A percentile compares a stretch with the other conserved stretches of the same genome.
Evolutionary conservation across 1,140 invertebrate species (phyloP).

Genomic region (Helicorthomorpha holstii): DNA sequence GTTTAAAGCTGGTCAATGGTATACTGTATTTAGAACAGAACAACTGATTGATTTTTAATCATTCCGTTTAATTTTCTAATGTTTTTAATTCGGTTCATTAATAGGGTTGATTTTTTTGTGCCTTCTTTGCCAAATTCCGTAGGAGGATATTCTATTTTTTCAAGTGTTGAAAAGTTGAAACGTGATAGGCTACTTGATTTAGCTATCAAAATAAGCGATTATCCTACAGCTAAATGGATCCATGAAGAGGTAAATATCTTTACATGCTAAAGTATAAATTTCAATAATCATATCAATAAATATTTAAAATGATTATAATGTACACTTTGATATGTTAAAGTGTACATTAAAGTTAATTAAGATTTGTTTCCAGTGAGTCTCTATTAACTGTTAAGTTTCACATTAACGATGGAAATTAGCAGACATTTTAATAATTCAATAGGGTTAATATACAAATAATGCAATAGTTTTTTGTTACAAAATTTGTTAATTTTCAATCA

Average conservation of each 20-base stretch:
- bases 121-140: constrained; percentile 20
- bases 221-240: constrained; percentile 25
- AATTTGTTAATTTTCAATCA: not conserved
- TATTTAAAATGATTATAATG: too few species aligned
- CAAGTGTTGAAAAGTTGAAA: constrained; percentile 17
- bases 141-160: constrained; percentile 26
- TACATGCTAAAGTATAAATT: not conserved
- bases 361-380: too few species aligned
- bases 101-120: constrained; percentile 26
- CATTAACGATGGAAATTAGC: too few species aligned
- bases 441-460: not conserved
- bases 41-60: too few species aligned
- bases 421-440: not conserved
- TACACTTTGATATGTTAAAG: too few species aligned
- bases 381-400: too few species aligned
- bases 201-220: constrained; percentile 22
- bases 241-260: constrained; percentile 18
- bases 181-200: constrained; percentile 18
- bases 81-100: not conserved
- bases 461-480: not conserved
- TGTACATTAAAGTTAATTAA: too few species aligned
- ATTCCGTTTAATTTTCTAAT: too few species aligned
- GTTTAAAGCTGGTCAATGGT: too few species aligned
- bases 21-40: too few species aligned
- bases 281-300: too few species aligned